Base-by-base conservation (phyloP, 2,888 invertebrate genomes). In the Tetragnatha montana region DNA sequence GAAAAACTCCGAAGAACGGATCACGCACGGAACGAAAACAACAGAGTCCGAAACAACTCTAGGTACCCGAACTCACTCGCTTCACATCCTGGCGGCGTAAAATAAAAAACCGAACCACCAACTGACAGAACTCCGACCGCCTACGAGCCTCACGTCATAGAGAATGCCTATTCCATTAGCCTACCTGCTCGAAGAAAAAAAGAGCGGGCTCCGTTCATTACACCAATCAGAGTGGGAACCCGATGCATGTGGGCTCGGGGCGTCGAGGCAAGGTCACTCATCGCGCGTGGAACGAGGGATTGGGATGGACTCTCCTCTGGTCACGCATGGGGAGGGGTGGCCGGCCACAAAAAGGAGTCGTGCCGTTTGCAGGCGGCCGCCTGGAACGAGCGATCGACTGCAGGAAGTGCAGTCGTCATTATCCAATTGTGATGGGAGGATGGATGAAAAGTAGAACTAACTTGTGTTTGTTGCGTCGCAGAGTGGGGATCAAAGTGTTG, bases 181-280 rank as follows among this genome's bases (percentile, higher is more conserved):
- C 51, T 73, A 82, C 82, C 76, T 83, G 81, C 35, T 35, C 35
- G 2, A 4, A 74, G 83, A 80, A 68, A 69, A 81, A 78, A 88
- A 80, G 73, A 83, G 79, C 88, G 83, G 83, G 88, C 83, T 87
- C 22, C 81, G 68, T 87, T 83, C 88, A 74, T 88, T 74, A 83
- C 68, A 78, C 88, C 83, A 88, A 83, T 88, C 88, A 88, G 88
- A 74, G 6, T 22, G 83, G 81, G 79, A n/a, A n/a, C 88, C 51
- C 79, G 74, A 74, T 79, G 68, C 22, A 88, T 80, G 88, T 88
- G 22, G 83, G 88, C 51, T 78, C 50, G 79, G 88, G 88, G 88
- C 83, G 82, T 70, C 88, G n/a, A 12, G 10, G 50, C 88, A 88
- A 88, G 88, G 88, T 88, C 88, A 78, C 60, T 19, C 21, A 21